phyloP scores from a whole-genome alignment of 2,797 vertebrate species.

The Sebastes taczanowskii region DNA sequence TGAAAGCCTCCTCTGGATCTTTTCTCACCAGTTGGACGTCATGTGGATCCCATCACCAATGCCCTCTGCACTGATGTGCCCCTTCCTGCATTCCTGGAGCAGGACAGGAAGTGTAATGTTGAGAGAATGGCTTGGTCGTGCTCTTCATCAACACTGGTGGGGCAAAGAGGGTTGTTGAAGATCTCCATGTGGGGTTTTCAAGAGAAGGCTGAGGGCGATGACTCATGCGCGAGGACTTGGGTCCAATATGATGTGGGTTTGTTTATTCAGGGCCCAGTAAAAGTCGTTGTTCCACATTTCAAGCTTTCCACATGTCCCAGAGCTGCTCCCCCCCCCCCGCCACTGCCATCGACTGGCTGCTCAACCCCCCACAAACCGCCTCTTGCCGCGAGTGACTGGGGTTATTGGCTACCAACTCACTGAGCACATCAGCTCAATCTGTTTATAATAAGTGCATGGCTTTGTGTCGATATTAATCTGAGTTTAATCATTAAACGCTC shows the following conservation, averaged over 20 bases:
- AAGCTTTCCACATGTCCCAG: conserved; percentile 52
- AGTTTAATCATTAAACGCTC: conserved; percentile 53
- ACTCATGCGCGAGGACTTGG: conserved; percentile 26
- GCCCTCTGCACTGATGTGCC: conserved; percentile 46
- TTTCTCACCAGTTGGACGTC: conserved; percentile 24
- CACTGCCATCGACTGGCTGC: conserved; percentile 8
- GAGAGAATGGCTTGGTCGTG: conserved; percentile 40
- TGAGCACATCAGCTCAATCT: conserved; percentile 45
- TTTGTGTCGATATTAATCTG: conserved; percentile 57
- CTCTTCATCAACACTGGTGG: conserved; percentile 41
- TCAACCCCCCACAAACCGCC: conserved; percentile 33
- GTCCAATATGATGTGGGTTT: conserved; percentile 49
- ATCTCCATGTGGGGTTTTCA: conserved; percentile 24
- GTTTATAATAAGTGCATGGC: conserved; percentile 55
- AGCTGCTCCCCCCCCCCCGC: conserved; percentile 14
- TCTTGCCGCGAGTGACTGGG: conserved; percentile 39
- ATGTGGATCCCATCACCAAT: conserved; percentile 58
- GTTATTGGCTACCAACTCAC: conserved; percentile 54
- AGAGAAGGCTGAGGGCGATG: conserved; percentile 1
- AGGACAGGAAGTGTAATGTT: conserved; percentile 59
- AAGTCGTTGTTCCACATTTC: conserved; percentile 52
- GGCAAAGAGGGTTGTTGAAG: conserved; percentile 5
- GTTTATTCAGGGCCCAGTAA: conserved; percentile 51
- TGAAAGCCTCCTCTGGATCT: background rate
- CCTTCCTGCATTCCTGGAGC: conserved; percentile 62